A percentile compares a stretch with the other conserved stretches of the same genome.
Conservation (phyloP, 1,140 invertebrate species). For the Hirudo medicinalis region DNA sequence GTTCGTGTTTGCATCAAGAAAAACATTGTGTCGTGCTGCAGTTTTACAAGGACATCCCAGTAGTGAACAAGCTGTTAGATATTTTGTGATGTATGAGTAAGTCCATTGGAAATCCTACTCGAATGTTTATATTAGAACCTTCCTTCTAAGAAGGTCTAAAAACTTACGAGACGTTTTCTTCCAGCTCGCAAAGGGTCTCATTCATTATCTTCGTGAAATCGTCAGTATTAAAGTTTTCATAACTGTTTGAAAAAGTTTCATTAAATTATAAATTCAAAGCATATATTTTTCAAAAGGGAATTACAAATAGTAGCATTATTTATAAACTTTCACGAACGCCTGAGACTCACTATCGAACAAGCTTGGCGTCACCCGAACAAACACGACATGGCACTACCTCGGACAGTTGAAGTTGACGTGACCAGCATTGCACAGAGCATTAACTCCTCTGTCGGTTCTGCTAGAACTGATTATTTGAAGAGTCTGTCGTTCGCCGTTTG, state of each 20-base stretch:
- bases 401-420: not conserved
- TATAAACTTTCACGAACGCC: no score
- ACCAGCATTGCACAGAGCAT: slow-evolving; percentile 10
- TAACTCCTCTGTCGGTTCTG: not conserved
- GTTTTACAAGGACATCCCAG: not conserved
- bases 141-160: not conserved
- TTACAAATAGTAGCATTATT: no score
- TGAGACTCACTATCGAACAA: no score
- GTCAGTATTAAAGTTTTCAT: not conserved
- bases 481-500: not conserved
- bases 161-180: not conserved
- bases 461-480: not conserved
- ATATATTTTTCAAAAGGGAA: not conserved
- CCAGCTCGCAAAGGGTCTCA: not conserved
- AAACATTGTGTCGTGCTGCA: not conserved
- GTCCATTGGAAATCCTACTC: no score
- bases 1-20: no score
- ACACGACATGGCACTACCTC: not conserved
- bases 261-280: no score
- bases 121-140: not conserved
- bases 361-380: no score
- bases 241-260: not conserved
- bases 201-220: not conserved
- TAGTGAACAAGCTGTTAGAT: not conserved
- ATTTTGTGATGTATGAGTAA: no score